Evolutionary conservation across 1,140 invertebrate species (phyloP), one percentile per base, ranked within the genome.

Genomic region (Caenorhabditis tropicalis): DNA sequence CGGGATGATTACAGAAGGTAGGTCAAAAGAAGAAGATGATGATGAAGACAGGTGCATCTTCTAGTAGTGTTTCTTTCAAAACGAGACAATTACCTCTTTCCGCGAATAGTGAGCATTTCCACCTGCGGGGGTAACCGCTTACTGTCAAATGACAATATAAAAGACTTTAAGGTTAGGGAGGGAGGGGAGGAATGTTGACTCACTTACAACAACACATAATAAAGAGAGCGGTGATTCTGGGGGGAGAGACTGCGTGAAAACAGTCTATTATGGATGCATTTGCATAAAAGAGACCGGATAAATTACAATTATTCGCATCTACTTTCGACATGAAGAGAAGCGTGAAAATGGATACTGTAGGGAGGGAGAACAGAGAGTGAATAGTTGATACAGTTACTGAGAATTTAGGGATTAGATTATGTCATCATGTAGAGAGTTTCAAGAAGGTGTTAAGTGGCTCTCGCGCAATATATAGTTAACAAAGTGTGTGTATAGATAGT

Each of bases 1-100:
- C 98, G 98, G 92, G 93, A 95, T 88, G 97, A 99, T 93, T 99
- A 98, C 92, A 95, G 96, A 91, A 96, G 96, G 97, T 98, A 81
- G 43, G 53, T 80, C 65, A 31, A 60, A 58, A 21, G 53, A 33
- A 56, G n/a, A 21, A 15, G 12, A 31, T 74, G 27, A 27, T 82
- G 81, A 49, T 39, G 27, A 43, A 43, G 48, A 19, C 65, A 65
- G 48, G 49, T 58, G 43, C 27, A 27, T 27, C 82, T 36, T 82
- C 12, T 33, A 24, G 29, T n/a, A n/a, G n/a, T n/a, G n/a, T n/a
- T n/a, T n/a, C n/a, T 43, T 60, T 82, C 43, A 19, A 83, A 60
- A 48, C 79, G 58, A 46, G 60, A 29, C 49, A 56, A 80, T 49
- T 49, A 79, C 60, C 49, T 83, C 12, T 33, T 43, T 36, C 21